Percentiles rank a stretch among this genome's conserved stretches.
Evolutionary conservation across 2,888 invertebrate species (phyloP).

Genomic region (Nipponacmea schrenckii): DNA sequence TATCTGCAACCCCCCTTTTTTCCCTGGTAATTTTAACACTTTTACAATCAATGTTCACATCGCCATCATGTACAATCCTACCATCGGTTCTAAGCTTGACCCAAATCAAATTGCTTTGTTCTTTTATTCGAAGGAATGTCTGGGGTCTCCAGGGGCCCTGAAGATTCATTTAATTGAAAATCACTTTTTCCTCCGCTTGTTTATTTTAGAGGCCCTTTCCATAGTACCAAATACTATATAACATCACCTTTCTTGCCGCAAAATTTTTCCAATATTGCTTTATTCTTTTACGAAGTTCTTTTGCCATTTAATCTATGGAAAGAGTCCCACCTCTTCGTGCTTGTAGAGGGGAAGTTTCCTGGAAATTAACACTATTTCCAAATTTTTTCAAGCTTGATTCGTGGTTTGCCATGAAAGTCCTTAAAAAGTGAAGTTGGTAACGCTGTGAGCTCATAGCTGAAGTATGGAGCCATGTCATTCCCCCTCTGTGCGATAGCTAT

Average conservation of each 20-base stretch:
- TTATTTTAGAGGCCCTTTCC: not conserved
- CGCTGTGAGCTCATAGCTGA: not conserved
- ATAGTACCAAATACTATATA: not conserved
- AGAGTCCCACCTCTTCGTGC: not conserved
- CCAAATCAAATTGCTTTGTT: too few relatives aligned
- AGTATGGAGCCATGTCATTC: too few relatives aligned
- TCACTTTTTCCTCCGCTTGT: not conserved
- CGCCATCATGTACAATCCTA: too few relatives aligned
- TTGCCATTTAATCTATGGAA: not conserved
- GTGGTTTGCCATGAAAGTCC: not conserved
- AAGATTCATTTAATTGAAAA: too few relatives aligned
- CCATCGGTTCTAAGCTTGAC: too few relatives aligned
- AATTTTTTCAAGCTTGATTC: not conserved
- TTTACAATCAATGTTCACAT: too few relatives aligned
- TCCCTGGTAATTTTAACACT: too few relatives aligned
- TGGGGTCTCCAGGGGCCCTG: too few relatives aligned
- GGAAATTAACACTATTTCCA: too few relatives aligned
- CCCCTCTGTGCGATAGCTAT: not conserved
- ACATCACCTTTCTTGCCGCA: not conserved
- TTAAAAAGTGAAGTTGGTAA: not conserved
- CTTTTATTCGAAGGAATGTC: too few relatives aligned
- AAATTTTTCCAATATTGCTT: not conserved
- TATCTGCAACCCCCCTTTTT: too few relatives aligned
- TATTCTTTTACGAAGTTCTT: not conserved
- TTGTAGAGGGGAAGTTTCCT: not conserved